phyloP scores from a whole-genome alignment of 2,797 vertebrate genomes.

The Notamacropus eugenii region DNA sequence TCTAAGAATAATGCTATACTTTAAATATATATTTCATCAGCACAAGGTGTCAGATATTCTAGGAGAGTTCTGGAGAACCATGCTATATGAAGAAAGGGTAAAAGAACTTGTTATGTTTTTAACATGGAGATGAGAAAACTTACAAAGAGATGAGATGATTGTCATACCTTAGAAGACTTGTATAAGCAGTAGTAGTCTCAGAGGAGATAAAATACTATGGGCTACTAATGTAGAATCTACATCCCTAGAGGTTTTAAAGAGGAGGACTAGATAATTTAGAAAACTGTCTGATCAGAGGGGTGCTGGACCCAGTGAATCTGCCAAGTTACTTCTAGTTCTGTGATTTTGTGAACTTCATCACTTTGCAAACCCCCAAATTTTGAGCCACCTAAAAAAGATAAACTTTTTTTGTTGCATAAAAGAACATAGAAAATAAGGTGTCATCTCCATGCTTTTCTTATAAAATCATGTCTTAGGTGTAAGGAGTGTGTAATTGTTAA shows the following conservation, averaged over 20 bases:
- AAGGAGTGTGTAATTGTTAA: constrained; percentile 73
- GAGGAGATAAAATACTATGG: not conserved
- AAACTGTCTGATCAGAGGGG: not conserved
- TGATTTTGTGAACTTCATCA: constrained; percentile 6
- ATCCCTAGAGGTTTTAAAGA: not conserved
- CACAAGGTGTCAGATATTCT: not conserved
- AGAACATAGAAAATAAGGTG: not conserved
- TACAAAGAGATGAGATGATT: not conserved
- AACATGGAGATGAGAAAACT: not conserved
- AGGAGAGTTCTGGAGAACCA: not conserved
- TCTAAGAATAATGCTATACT: not conserved
- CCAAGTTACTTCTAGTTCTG: not conserved
- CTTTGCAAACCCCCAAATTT: not conserved
- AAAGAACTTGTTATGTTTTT: not conserved
- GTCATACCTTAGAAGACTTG: not conserved
- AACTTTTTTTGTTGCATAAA: not conserved
- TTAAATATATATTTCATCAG: not conserved
- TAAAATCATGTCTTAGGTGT: constrained; percentile 25
- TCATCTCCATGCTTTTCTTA: constrained; percentile 41
- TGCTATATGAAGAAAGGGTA: not conserved
- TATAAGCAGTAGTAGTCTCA: not conserved
- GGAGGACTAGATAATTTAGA: not conserved
- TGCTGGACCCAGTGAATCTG: not conserved
- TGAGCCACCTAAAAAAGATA: not conserved
- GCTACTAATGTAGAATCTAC: not conserved